phyloP scores from a whole-genome alignment of 2,113 vertebrate species.

The Trematocara unimaculatum region DNA sequence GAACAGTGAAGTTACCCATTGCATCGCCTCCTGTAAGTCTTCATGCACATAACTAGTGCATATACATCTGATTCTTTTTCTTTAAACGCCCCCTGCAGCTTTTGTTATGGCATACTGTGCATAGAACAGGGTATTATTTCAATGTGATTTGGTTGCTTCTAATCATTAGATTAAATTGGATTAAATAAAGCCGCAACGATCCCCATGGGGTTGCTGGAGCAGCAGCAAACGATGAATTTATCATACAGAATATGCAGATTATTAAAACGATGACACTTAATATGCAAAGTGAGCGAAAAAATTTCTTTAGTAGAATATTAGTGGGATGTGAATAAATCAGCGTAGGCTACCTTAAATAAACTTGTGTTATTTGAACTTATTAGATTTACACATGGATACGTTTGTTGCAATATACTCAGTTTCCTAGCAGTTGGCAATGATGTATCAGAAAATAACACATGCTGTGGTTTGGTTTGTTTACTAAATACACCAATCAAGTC shows the following conservation, averaged over 20 bases:
- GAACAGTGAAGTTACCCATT: background rate
- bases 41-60: background rate
- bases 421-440: background rate
- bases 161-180: constrained; percentile 18
- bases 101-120: background rate
- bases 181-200: constrained; percentile 1
- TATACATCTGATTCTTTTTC: background rate
- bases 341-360: background rate
- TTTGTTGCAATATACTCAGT: background rate
- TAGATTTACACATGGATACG: background rate
- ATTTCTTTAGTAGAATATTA: background rate
- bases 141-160: background rate
- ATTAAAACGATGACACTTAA: background rate
- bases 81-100: background rate
- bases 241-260: background rate
- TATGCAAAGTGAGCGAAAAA: background rate
- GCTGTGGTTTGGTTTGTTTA: background rate
- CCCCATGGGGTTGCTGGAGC: background rate
- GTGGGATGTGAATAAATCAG: background rate
- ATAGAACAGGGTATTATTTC: background rate
- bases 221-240: background rate
- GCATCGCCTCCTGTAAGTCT: background rate
- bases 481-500: background rate
- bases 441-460: background rate
- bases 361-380: background rate